Conservation (phyloP, 2,888 invertebrate species). For the Parapristionchus giblindavisi region DNA sequence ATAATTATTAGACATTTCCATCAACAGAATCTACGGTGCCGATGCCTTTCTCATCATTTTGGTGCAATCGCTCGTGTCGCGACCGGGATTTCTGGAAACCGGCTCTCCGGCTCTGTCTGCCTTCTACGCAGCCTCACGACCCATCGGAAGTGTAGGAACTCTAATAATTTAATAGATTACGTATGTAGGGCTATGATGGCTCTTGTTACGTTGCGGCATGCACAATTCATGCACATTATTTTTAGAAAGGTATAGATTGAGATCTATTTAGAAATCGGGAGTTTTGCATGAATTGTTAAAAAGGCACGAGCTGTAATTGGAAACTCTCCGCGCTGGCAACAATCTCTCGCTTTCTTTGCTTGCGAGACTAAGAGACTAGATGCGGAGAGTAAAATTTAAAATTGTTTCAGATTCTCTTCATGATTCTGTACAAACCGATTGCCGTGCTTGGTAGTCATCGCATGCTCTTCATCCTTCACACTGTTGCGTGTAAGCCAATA, state of each 20-base stretch:
- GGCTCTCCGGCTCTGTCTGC: constrained; percentile 49
- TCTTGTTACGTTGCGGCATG: too few species aligned
- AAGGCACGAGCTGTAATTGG: too few species aligned
- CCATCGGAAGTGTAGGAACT: constrained; percentile 51
- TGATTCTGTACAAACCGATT: constrained; percentile 48
- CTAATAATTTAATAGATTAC: background rate
- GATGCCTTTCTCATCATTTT: constrained; percentile 58
- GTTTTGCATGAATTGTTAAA: too few species aligned
- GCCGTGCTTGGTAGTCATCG: constrained; percentile 51
- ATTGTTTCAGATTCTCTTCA: constrained; percentile 55
- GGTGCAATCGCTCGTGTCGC: constrained; percentile 53
- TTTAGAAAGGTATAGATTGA: too few species aligned
- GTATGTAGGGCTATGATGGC: too few species aligned
- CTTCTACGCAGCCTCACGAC: constrained; percentile 51
- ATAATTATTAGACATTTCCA: background rate
- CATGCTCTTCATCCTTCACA: constrained; percentile 47
- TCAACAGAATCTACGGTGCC: constrained; percentile 48
- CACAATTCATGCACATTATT: too few species aligned
- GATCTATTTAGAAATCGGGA: too few species aligned
- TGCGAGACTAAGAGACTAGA: too few species aligned
- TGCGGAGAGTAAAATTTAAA: too few species aligned
- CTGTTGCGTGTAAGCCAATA: constrained; percentile 40
- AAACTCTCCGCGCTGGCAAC: too few species aligned
- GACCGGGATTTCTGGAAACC: constrained; percentile 48
- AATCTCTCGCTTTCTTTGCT: too few species aligned